Conservation (phyloP, 2,888 invertebrate species). For the Leptinotarsa tumamoca region DNA sequence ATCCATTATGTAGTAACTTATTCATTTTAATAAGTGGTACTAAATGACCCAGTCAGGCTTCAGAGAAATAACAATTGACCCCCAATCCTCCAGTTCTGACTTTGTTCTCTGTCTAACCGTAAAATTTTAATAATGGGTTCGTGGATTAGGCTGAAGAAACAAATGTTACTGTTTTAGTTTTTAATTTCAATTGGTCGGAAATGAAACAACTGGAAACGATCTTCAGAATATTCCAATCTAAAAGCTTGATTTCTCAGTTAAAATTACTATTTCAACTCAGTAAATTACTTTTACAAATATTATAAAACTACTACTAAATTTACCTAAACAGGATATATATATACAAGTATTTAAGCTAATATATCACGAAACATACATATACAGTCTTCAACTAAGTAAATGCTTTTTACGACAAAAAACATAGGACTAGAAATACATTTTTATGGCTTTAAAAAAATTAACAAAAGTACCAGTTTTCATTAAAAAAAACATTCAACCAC, state of each 20-base stretch:
- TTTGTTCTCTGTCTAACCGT: too few species aligned
- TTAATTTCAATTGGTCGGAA: conserved; percentile 7
- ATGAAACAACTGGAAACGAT: background rate
- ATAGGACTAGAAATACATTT: conserved; percentile 51
- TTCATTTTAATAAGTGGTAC: too few species aligned
- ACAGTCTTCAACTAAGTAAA: conserved; percentile 42
- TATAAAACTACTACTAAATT: conserved; percentile 50
- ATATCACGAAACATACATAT: conserved; percentile 50
- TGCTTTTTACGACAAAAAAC: conserved; percentile 24
- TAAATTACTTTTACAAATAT: conserved; percentile 50
- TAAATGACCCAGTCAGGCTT: too few species aligned
- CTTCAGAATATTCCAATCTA: too few species aligned
- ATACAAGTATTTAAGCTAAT: conserved; percentile 47
- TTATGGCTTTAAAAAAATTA: conserved; percentile 42
- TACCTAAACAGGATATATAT: conserved; percentile 41
- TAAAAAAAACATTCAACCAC: background rate
- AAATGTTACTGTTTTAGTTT: background rate
- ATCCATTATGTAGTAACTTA: too few species aligned
- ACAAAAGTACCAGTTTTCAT: conserved; percentile 22
- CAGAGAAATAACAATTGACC: too few species aligned
- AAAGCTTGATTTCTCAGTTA: too few species aligned
- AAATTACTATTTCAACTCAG: conserved; percentile 22
- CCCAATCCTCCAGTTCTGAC: too few species aligned
- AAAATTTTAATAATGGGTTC: too few species aligned
- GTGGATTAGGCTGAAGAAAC: background rate